Evolutionary conservation across 2,888 invertebrate genomes (phyloP).

Genomic region (Laspeyria flexula): DNA sequence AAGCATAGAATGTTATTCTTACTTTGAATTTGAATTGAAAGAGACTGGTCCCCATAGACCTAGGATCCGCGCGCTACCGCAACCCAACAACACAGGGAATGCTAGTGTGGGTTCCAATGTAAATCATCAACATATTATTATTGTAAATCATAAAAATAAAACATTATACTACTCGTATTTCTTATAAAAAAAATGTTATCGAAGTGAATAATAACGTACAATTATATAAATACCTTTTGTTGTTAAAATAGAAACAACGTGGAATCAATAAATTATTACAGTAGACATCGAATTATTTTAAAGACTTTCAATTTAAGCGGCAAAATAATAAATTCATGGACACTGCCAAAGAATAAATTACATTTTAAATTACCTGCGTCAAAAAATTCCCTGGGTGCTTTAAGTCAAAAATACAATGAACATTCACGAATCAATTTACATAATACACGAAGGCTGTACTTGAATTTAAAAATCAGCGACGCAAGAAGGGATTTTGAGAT

Average conservation of each 20-base stretch:
- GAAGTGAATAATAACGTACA: too few species aligned
- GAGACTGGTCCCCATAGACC: too few species aligned
- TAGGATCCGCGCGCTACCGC: too few species aligned
- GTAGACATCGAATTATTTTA: constrained; percentile 1
- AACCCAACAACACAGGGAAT: too few species aligned
- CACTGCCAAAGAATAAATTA: constrained; percentile 29
- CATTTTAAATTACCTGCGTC: constrained; percentile 27
- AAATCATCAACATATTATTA: too few species aligned
- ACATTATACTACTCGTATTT: too few species aligned
- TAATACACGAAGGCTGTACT: constrained; percentile 64
- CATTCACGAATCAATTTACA: constrained; percentile 67
- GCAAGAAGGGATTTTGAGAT: constrained; percentile 62
- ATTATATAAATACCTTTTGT: too few species aligned
- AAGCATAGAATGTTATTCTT: too few species aligned
- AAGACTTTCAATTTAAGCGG: constrained; percentile 5
- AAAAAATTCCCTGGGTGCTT: constrained; percentile 35
- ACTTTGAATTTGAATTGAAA: too few species aligned
- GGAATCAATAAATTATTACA: constrained; percentile 2
- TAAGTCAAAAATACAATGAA: constrained; percentile 54
- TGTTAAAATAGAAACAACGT: background rate
- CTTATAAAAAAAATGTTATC: too few species aligned
- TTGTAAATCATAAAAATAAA: too few species aligned
- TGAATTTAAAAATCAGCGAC: constrained; percentile 70
- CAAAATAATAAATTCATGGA: constrained; percentile 18
- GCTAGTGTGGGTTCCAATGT: too few species aligned